phyloP scores from a whole-genome alignment of 2,888 invertebrate genomes.

The Nudaria mundana region DNA sequence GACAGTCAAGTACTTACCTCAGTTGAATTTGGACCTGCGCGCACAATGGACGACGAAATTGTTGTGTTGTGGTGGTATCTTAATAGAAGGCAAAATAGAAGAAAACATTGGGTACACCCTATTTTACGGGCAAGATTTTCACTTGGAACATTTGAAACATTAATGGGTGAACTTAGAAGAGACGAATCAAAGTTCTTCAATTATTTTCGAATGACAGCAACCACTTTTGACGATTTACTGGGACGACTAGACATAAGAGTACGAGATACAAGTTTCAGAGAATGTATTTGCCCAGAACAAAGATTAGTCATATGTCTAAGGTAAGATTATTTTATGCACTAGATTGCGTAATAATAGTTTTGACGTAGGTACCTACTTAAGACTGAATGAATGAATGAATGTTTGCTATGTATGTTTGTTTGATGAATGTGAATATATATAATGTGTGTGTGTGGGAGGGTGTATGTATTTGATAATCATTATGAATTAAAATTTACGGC shows the following conservation, averaged over 20 bases:
- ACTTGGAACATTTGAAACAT: constrained; percentile 5
- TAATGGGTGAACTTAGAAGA: constrained; percentile 5
- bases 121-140: constrained; percentile 1
- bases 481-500: too few species aligned
- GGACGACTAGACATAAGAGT: constrained; percentile 20
- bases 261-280: constrained; percentile 31
- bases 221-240: constrained; percentile 15
- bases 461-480: too few species aligned
- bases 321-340: too few species aligned
- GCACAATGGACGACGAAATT: neutral
- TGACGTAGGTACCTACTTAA: too few species aligned
- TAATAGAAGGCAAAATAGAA: neutral
- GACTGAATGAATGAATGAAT: too few species aligned
- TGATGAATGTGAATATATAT: too few species aligned
- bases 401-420: too few species aligned
- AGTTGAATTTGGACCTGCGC: neutral
- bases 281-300: constrained; percentile 30
- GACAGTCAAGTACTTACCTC: too few species aligned
- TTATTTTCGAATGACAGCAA: constrained; percentile 4
- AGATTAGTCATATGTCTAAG: constrained; percentile 29
- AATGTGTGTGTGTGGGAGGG: too few species aligned
- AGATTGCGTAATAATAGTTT: too few species aligned
- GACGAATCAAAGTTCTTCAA: constrained; percentile 7
- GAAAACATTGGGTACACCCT: constrained; percentile 1
- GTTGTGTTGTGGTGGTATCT: neutral